phyloP scores from a whole-genome alignment of 2,797 vertebrate species.

The Podarcis siculus region DNA sequence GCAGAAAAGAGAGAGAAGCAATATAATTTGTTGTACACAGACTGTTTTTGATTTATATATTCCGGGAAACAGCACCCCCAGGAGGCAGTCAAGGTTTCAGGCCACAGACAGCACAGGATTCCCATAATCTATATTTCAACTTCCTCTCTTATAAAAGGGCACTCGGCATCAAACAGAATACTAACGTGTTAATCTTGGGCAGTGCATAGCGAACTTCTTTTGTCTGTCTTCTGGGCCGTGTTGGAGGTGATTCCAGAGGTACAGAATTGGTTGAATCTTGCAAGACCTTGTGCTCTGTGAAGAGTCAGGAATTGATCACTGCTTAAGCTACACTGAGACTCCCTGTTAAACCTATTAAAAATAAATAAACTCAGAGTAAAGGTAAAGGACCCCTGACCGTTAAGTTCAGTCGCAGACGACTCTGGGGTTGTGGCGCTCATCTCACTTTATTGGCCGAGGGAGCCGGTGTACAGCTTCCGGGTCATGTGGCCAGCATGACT shows the following conservation, averaged over 20 bases:
- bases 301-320: neutral
- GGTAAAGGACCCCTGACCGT: no score
- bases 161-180: slow-evolving; percentile 9
- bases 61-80: neutral
- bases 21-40: slow-evolving; percentile 20
- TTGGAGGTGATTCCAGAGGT: neutral
- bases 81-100: neutral
- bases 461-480: no score
- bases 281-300: slow-evolving; percentile 62
- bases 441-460: no score
- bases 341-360: neutral
- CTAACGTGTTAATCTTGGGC: slow-evolving; percentile 64
- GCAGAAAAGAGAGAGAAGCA: slow-evolving; percentile 16
- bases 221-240: slow-evolving; percentile 6
- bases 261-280: slow-evolving; percentile 64
- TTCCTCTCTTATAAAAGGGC: neutral
- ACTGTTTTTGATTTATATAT: neutral
- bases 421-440: no score
- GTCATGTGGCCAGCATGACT: no score
- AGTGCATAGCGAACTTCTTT: slow-evolving; percentile 63
- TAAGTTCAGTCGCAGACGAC: no score
- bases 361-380: neutral
- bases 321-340: neutral
- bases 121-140: neutral
- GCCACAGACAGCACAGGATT: neutral